Evolutionary conservation across 2,888 invertebrate species (phyloP).

Genomic region (Lasioglossum oenotherae): DNA sequence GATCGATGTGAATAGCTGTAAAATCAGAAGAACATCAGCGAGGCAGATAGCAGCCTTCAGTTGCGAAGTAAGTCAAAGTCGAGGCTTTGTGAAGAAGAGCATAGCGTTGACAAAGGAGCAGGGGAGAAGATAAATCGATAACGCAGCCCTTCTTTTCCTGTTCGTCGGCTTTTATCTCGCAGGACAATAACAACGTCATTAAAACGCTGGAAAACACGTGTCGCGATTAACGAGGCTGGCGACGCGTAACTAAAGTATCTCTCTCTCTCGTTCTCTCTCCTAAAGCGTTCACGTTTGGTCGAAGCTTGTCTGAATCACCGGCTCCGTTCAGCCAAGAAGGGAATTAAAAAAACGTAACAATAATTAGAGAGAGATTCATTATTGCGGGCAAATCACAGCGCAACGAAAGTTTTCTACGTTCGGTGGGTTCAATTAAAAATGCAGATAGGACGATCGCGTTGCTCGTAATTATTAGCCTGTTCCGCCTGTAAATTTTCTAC

Average conservation of each 20-base stretch:
- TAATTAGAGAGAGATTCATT: constrained; percentile 15
- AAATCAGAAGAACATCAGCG: neutral
- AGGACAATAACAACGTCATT: constrained; percentile 39
- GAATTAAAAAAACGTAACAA: neutral
- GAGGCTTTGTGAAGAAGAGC: constrained; percentile 32
- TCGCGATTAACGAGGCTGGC: constrained; percentile 42
- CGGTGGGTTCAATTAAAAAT: constrained; percentile 1
- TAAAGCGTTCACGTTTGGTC: neutral
- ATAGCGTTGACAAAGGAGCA: neutral
- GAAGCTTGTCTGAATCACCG: neutral
- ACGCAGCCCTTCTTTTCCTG: constrained; percentile 18
- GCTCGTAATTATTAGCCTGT: neutral
- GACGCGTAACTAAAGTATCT: neutral
- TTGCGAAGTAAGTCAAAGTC: constrained; percentile 35
- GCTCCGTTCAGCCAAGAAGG: neutral
- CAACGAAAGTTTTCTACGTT: neutral
- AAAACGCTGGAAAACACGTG: constrained; percentile 26
- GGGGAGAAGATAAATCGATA: constrained; percentile 45
- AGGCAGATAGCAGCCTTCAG: neutral
- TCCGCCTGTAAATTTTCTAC: constrained; percentile 3
- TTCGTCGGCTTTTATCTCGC: constrained; percentile 36
- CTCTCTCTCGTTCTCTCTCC: neutral
- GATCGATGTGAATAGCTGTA: neutral
- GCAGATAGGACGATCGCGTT: neutral
- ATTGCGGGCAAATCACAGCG: neutral